phyloP scores from a whole-genome alignment of 2,113 vertebrate genomes.

The Monopterus albus region DNA sequence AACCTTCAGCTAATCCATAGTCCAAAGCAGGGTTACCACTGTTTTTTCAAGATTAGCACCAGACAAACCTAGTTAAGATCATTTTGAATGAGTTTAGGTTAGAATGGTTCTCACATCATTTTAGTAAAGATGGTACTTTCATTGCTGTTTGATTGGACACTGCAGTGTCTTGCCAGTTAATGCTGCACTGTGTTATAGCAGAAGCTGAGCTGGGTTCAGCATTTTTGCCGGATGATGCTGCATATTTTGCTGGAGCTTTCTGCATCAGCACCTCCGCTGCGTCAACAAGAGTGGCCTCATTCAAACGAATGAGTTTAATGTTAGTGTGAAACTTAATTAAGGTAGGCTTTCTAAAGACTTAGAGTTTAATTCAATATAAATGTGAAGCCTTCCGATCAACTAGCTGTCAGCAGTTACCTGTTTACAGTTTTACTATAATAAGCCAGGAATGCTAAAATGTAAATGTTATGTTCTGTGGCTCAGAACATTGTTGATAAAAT shows the following conservation, averaged over 20 bases:
- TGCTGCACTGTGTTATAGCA: no score
- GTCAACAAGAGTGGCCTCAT: no score
- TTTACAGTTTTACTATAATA: background rate
- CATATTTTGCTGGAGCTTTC: no score
- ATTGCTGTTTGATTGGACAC: background rate
- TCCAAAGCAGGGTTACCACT: no score
- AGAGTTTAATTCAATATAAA: background rate
- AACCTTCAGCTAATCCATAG: background rate
- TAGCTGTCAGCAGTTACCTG: background rate
- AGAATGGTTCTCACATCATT: background rate
- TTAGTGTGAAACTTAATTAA: background rate
- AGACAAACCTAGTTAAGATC: no score
- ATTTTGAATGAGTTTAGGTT: no score
- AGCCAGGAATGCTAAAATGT: background rate
- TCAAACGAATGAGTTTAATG: background rate
- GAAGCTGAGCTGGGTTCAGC: no score
- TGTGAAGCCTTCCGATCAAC: background rate
- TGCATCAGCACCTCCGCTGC: no score
- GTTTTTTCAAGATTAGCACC: background rate
- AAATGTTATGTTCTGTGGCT: constrained; percentile 5
- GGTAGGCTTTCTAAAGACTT: background rate
- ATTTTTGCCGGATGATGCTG: no score
- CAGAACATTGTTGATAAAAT: constrained; percentile 4
- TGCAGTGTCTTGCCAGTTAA: no score
- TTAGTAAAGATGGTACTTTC: constrained; percentile 5